Evolutionary conservation across 2,113 vertebrate species (phyloP), one percentile per base, ranked within the genome.

Genomic region (Macaca fascicularis): DNA sequence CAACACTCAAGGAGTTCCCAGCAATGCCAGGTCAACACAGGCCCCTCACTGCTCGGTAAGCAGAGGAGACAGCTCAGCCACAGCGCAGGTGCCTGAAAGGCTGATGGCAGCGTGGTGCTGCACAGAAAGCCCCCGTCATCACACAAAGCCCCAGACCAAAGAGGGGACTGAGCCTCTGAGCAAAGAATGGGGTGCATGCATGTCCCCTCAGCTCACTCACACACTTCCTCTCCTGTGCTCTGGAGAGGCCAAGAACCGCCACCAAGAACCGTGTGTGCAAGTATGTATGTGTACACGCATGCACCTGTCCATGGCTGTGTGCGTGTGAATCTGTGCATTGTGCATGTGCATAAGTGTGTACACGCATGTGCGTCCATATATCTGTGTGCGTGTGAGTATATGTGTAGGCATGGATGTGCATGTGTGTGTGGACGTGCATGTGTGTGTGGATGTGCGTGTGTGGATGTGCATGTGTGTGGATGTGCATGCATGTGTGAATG

Each of bases 1-100:
- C 43, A 32, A 45, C 3, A 2, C 4, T 3, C 40, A 67, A 52
- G 22, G 4, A 52, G 43, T 2, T 20, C 59, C 61, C 6, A 3
- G 30, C 12, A 48, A 5, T 3, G 14, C 57, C 43, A 0, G 72
- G 61, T 1, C 40, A n/a, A 27, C 38, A 0, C 0, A 0, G 3
- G 32, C 10, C 30, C 27, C 67, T 78, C 10, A 30, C 55, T 7
- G 7, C 1, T 4, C 0, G 3, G 48, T 11, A 40, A 5, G 12
- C 10, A 12, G 45, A 35, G 35, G 72, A 35, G 64, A 10, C 6
- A 7, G 85, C 32, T 6, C 50, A 19, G 50, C 7, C 14, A 23
- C 0, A 8, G 20, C 0, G 2, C 19, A 23, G 52, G 83, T 3
- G 4, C 32, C 5, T 17, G 69, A 40, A 40, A 35, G 72, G 72